Percentiles rank a stretch among this genome's conserved stretches.
These are phyloP conservation scores for Hyppa rectilinea DNA, from an alignment of 2,888 invertebrate genomes.

Conservation along the genomic window DNA sequence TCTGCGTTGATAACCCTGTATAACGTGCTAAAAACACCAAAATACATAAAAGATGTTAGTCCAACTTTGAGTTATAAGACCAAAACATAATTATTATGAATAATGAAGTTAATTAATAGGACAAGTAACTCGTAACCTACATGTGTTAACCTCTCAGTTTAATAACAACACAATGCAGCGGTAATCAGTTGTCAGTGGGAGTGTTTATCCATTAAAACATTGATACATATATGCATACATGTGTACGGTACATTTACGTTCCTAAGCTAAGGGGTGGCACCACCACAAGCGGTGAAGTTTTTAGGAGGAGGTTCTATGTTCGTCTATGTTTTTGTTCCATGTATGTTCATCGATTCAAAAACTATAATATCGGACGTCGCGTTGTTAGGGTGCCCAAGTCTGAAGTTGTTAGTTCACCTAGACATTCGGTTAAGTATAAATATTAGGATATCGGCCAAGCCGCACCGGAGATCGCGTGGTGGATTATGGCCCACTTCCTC, in stretches of 20 bases:
- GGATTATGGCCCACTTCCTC: no score
- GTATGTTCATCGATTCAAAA: no score
- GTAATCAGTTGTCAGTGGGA: slow-evolving; percentile 48
- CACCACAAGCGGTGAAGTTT: no score
- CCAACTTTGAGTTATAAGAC: background rate
- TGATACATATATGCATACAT: background rate
- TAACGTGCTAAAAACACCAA: background rate
- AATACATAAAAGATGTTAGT: background rate
- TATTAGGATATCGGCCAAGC: no score
- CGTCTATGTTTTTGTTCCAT: no score
- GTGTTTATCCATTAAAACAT: slow-evolving; percentile 48
- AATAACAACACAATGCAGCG: slow-evolving; percentile 51
- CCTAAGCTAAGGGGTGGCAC: slow-evolving; percentile 14
- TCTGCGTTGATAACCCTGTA: no score
- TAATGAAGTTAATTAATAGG: slow-evolving; percentile 23
- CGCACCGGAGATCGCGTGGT: no score
- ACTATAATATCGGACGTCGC: no score
- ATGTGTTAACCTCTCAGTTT: slow-evolving; percentile 57
- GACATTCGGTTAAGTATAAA: background rate
- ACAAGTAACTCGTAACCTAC: slow-evolving; percentile 56
- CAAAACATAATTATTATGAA: slow-evolving; percentile 12
- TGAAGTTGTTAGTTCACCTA: background rate
- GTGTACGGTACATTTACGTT: slow-evolving; percentile 14
- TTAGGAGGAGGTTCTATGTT: no score
- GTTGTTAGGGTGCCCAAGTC: no score